Percentiles rank a stretch among this genome's conserved stretches.
Conservation (phyloP, 1,140 invertebrate genomes). For the Kradibia gibbosae region DNA sequence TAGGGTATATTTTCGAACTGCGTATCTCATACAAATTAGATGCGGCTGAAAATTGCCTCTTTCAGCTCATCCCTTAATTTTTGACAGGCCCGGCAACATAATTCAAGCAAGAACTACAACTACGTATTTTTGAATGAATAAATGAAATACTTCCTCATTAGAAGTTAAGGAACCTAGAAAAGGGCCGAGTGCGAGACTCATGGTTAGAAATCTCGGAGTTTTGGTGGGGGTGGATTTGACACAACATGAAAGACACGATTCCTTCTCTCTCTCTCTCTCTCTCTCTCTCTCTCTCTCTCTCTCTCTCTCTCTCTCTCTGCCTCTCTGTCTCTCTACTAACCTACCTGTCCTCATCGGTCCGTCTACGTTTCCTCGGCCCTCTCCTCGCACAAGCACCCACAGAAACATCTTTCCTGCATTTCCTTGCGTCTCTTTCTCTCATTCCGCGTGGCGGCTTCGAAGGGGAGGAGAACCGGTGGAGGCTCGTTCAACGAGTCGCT, state of each 20-base stretch:
- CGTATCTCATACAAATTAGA: conserved; percentile 7
- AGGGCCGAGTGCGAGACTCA: neutral
- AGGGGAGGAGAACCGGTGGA: neutral
- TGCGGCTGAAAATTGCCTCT: neutral
- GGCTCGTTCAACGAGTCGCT: conserved; percentile 6
- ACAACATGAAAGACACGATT: conserved; percentile 25
- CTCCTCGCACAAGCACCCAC: no score
- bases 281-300: neutral
- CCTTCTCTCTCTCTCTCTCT: neutral
- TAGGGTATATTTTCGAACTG: neutral
- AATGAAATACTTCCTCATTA: neutral
- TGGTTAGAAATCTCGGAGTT: neutral
- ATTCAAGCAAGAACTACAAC: neutral
- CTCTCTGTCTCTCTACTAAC: neutral
- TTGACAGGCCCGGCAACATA: neutral
- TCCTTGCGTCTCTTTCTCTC: conserved; percentile 10
- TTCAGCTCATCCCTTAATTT: neutral
- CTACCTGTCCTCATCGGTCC: no score
- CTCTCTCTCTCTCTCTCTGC: neutral
- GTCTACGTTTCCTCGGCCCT: no score
- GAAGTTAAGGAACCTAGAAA: neutral
- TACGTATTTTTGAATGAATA: conserved; percentile 11
- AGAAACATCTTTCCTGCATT: no score
- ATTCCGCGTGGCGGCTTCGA: neutral
- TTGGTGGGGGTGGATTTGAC: conserved; percentile 22